Percentiles rank a stretch among this genome's conserved stretches.
Conservation (phyloP, 2,888 invertebrate genomes). For the Rhopalosiphum nymphaeae region DNA sequence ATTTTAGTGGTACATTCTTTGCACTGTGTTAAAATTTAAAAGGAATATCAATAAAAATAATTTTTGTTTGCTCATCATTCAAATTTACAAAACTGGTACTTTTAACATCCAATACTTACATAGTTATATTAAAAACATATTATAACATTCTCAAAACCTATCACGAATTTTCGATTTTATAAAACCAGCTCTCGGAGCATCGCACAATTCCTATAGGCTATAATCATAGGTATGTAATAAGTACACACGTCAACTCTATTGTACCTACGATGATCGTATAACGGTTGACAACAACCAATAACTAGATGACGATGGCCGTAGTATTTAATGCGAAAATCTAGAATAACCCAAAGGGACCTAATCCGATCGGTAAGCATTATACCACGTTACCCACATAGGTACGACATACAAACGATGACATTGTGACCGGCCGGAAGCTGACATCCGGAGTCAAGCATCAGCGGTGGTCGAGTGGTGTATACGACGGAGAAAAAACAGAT, state of each 20-base stretch:
- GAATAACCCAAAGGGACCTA: not conserved
- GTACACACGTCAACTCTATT: not conserved
- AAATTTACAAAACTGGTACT: not conserved
- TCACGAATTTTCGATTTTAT: not conserved
- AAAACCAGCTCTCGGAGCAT: not conserved
- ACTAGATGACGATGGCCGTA: not conserved
- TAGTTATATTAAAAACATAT: not conserved
- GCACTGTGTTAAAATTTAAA: not conserved
- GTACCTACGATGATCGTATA: not conserved
- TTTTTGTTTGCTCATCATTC: not conserved
- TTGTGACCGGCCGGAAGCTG: not conserved
- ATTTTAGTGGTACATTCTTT: not conserved
- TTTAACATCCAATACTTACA: not conserved
- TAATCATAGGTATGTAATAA: not conserved
- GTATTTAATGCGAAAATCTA: not conserved
- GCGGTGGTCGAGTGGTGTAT: not conserved
- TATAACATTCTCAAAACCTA: not conserved
- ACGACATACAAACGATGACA: not conserved
- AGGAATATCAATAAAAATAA: not conserved
- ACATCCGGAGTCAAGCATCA: not conserved
- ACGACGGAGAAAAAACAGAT: not conserved
- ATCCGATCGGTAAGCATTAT: not conserved
- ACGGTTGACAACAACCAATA: not conserved
- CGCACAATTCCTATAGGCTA: not conserved
- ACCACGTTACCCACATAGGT: too few relatives aligned